Evolutionary conservation across 2,888 invertebrate species (phyloP), one percentile per base, ranked within the genome.

Genomic region (Drepana falcataria): DNA sequence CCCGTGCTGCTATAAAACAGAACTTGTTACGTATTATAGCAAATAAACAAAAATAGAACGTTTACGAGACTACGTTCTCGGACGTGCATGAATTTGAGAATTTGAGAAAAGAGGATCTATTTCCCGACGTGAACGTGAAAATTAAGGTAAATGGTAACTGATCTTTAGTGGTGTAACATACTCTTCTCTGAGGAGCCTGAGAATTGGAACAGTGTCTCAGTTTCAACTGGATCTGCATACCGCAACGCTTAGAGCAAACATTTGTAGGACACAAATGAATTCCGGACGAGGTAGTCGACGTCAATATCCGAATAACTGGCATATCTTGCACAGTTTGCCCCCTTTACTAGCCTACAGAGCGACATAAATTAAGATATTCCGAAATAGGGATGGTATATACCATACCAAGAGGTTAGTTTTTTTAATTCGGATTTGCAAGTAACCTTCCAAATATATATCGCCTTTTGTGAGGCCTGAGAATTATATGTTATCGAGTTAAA

Each of bases 41-140:
- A 78, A 82, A 81, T 82, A 80, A 78, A 79, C 73, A 75, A 75
- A 79, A 81, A 82, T 80, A 81, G 77, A 75, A 75, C 58, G 59
- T 70, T 75, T 77, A 76, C 70, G 77, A 75, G 75, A 68, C 65
- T 58, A 68, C 55, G 61, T 60, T 59, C 60, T 64, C 64, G 66
- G 64, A 65, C 61, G 59, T 62, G 53, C 51, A 51, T 51, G 51
- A 51, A 40, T 51, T 51, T 51, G 41, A 41, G 61, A n/a, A n/a
- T n/a, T n/a, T n/a, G n/a, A n/a, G n/a, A n/a, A n/a, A n/a, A n/a
- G 35, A 37, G 21, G 4, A 21, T 6, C 35, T 49, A n/a, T 49
- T 37, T 6, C n/a, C 49, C 40, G 2, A 40, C 21, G 21, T 21
- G 21, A 21, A 21, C 21, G 21, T 21, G 21, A 21, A 21, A 21